Evolutionary conservation across 1,140 invertebrate genomes (phyloP).

Genomic region (Drosophila navojoa): DNA sequence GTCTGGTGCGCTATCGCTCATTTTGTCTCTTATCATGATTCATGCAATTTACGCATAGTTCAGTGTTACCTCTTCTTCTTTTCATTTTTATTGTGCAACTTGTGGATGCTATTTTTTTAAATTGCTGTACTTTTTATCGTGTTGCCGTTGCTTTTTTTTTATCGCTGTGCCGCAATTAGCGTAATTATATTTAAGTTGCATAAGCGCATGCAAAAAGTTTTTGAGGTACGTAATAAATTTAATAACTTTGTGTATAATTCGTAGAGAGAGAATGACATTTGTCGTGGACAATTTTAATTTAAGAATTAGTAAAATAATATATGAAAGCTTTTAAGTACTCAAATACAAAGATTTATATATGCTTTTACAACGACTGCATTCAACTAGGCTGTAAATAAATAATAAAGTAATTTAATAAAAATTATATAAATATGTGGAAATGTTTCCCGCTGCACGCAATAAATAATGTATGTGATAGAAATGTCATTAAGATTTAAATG

Average conservation of each 20-base stretch:
- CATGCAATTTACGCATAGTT: conserved; percentile 26
- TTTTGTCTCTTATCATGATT: conserved; percentile 32
- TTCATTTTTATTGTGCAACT: conserved; percentile 3
- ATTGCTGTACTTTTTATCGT: not conserved
- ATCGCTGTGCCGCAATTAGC: conserved; percentile 9
- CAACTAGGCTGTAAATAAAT: no score
- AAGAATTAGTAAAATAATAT: not conserved
- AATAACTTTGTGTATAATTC: not conserved
- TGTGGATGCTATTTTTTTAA: conserved; percentile 21
- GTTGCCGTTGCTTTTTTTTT: not conserved
- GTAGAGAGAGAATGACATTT: not conserved
- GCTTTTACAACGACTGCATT: no score
- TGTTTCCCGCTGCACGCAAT: not conserved
- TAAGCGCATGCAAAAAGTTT: not conserved
- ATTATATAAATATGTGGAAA: not conserved
- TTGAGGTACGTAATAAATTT: not conserved
- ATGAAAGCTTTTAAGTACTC: no score
- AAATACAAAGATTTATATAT: no score
- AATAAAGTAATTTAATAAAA: not conserved
- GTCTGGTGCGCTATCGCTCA: not conserved
- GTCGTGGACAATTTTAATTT: not conserved
- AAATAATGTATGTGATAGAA: not conserved
- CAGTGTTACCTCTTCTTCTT: conserved; percentile 1
- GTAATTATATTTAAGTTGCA: conserved; percentile 25
- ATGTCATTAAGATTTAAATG: not conserved